phyloP scores from a whole-genome alignment of 2,113 vertebrate genomes.

The human region DNA sequence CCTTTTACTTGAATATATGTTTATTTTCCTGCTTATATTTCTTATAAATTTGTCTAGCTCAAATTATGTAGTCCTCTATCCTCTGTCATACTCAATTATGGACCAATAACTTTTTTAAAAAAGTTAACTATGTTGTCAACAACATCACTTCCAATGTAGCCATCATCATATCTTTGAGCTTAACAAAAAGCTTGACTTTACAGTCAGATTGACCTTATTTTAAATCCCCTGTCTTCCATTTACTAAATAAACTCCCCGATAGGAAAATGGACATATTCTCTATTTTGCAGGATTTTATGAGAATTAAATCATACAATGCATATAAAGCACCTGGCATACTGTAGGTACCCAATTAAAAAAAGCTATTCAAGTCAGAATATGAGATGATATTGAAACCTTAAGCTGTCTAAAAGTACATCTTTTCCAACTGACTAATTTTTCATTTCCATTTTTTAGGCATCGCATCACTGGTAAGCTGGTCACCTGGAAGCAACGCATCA shows the following conservation, averaged over 20 bases:
- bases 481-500: not conserved
- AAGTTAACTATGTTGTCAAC: not conserved
- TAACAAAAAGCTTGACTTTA: not conserved
- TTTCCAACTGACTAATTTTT: not conserved
- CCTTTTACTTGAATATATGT: not conserved
- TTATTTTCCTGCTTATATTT: not conserved
- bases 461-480: not conserved
- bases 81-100: not conserved
- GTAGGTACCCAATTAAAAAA: not conserved
- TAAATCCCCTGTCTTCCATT: not conserved
- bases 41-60: not conserved
- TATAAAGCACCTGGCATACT: not conserved
- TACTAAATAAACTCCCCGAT: not conserved
- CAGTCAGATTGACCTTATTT: not conserved
- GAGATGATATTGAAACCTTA: not conserved
- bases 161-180: not conserved
- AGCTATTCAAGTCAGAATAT: conserved; percentile 1
- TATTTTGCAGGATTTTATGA: not conserved
- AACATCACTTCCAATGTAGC: not conserved
- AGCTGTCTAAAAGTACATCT: not conserved
- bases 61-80: not conserved
- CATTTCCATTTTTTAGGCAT: not conserved
- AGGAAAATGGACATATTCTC: not conserved
- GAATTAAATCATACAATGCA: not conserved
- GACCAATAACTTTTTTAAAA: not conserved